Percentiles rank a stretch among this genome's conserved stretches.
Conservation (phyloP, 2,888 invertebrate genomes). For the Ichneumoninae sp. region DNA sequence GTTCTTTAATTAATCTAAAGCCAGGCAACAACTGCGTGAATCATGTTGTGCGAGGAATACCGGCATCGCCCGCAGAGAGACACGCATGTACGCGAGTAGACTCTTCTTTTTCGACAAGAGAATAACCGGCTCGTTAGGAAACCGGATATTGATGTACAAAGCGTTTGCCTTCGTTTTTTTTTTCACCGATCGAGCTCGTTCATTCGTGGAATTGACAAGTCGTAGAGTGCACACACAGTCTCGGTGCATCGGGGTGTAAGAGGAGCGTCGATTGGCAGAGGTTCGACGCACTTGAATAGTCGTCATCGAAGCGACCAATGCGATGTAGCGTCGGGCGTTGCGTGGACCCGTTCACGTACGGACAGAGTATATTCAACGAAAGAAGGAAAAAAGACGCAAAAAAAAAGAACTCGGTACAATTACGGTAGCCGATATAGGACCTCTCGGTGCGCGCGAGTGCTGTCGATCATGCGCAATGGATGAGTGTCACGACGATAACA, state of each 20-base stretch:
- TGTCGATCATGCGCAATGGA: conserved; percentile 58
- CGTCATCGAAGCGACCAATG: conserved; percentile 34
- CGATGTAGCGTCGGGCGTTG: conserved; percentile 10
- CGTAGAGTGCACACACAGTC: background rate
- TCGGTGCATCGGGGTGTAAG: conserved; percentile 27
- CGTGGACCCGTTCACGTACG: background rate
- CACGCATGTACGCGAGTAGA: background rate
- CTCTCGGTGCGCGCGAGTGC: conserved; percentile 17
- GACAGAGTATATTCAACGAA: background rate
- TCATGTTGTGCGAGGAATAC: background rate
- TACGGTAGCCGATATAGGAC: conserved; percentile 7
- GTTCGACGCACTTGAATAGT: conserved; percentile 26
- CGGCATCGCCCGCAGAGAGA: background rate
- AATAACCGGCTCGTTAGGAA: conserved; percentile 14
- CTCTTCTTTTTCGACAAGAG: background rate
- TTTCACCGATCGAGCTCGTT: background rate
- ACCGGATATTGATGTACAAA: conserved; percentile 4
- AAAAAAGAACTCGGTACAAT: conserved; percentile 2
- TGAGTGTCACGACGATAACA: conserved; percentile 1
- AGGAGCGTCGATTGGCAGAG: conserved; percentile 35
- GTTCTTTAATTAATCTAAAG: background rate
- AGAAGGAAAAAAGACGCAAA: background rate
- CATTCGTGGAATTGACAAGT: conserved; percentile 9
- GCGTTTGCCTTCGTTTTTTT: background rate
- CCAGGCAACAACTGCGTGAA: background rate